Base-by-base conservation (phyloP, 2,113 vertebrate species). In the Hippocampus comes region DNA sequence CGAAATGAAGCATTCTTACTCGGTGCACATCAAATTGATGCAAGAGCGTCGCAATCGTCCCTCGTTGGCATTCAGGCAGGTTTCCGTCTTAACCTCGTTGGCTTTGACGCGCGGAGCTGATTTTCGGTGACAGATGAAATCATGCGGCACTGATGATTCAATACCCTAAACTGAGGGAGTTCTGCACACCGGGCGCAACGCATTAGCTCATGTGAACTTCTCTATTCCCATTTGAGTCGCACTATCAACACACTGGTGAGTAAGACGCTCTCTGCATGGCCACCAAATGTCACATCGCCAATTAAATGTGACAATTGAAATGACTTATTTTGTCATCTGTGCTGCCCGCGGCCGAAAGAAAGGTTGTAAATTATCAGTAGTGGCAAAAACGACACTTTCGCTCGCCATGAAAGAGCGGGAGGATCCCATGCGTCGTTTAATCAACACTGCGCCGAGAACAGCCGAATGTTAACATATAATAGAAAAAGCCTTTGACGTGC, bases 21-120 rank as follows among this genome's bases (percentile, higher is more conserved):
- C 75, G 30, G 63, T 18, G 70, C 74, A 72, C 80, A 77, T 87
- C 76, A 82, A 82, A 84, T 88, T 90, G 89, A 89, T 71, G 88
- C 88, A 87, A 85, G 78, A 80, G 75, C 75, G 80, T 79, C 65
- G 88, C 86, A 89, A 90, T 83, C 84, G 79, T 73, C 59, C 38
- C 78, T 88, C 81, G 82, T 78, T 89, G 85, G 83, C 82, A 88
- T 84, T 86, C 86, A 80, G 75, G 67, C 67, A 48, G 60, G 41
- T 83, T 80, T 86, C 82, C 70, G 42, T 82, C 68, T 68, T 43
- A 75, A 77, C 78, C 81, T 87, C 84, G 84, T 72, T 81, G 74
- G 74, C 76, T 76, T 51, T 80, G 85, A 84, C 84, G 86, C 73
- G 81, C 71, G 64, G 79, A 82, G 70, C 51, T 72, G 79, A 87